Evolutionary conservation across 2,113 vertebrate species (phyloP).

Genomic region (Murina feae): DNA sequence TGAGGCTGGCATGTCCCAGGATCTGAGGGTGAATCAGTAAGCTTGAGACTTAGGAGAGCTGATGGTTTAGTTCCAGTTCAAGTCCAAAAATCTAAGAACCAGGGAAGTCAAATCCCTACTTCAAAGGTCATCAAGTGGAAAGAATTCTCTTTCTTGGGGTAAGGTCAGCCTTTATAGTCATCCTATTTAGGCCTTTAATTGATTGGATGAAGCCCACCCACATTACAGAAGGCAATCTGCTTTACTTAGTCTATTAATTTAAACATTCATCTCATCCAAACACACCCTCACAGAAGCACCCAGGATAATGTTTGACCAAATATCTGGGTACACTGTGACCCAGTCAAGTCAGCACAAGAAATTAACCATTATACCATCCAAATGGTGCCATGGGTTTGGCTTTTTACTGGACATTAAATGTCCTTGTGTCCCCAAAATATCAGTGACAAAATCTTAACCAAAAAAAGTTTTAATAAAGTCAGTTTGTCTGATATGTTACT

Average conservation of each 20-base stretch:
- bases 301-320: not conserved
- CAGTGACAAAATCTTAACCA: not conserved
- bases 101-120: not conserved
- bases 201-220: not conserved
- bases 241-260: not conserved
- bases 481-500: not conserved
- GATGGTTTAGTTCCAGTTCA: not conserved
- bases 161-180: not conserved
- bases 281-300: not conserved
- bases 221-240: not conserved
- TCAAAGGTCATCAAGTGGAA: not conserved
- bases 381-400: not conserved
- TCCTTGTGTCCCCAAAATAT: not conserved
- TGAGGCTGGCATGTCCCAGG: not conserved
- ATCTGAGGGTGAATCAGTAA: not conserved
- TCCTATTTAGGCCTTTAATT: not conserved
- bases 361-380: not conserved
- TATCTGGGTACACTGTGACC: not conserved
- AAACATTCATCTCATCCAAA: not conserved
- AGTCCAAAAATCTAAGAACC: not conserved
- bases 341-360: not conserved
- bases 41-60: not conserved
- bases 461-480: not conserved
- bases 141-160: not conserved
- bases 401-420: not conserved